Percentiles rank a stretch among this genome's conserved stretches.
These are phyloP conservation scores for Sweltsa coloradensis DNA, from an alignment of 1,140 invertebrate genomes.

Conservation along the genomic window DNA sequence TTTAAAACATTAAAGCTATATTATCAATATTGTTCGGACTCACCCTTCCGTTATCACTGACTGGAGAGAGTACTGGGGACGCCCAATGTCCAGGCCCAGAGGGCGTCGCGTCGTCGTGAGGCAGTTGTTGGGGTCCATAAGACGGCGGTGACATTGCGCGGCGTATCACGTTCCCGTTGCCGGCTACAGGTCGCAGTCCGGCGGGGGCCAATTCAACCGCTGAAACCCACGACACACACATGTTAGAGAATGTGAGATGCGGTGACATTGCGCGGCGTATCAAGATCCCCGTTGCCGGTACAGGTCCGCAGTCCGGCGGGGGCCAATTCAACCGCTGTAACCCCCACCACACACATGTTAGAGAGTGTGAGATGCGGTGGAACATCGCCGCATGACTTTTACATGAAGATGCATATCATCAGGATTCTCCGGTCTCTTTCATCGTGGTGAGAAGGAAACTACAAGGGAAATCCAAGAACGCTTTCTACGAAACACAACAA, in stretches of 20 bases:
- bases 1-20: too few species aligned
- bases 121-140: too few species aligned
- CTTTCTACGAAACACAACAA: too few species aligned
- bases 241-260: too few species aligned
- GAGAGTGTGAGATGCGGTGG: too few species aligned
- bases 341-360: too few species aligned
- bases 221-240: neutral
- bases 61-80: neutral
- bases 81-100: neutral
- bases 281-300: slow-evolving; percentile 12
- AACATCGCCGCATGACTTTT: slow-evolving; percentile 7
- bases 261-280: slow-evolving; percentile 10
- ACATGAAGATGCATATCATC: too few species aligned
- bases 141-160: slow-evolving; percentile 7
- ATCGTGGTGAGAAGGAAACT: too few species aligned
- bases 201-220: slow-evolving; percentile 2
- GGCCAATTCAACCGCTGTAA: neutral
- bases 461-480: too few species aligned
- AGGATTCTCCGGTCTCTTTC: too few species aligned
- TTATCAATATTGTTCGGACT: neutral
- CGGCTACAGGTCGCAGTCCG: slow-evolving; percentile 2
- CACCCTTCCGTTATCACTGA: neutral
- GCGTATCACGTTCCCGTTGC: slow-evolving; percentile 14
- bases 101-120: too few species aligned
- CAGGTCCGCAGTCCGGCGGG: neutral